Evolutionary conservation across 2,888 invertebrate genomes (phyloP), one percentile per base, ranked within the genome.

Genomic region (Pyrocoelia pectoralis): DNA sequence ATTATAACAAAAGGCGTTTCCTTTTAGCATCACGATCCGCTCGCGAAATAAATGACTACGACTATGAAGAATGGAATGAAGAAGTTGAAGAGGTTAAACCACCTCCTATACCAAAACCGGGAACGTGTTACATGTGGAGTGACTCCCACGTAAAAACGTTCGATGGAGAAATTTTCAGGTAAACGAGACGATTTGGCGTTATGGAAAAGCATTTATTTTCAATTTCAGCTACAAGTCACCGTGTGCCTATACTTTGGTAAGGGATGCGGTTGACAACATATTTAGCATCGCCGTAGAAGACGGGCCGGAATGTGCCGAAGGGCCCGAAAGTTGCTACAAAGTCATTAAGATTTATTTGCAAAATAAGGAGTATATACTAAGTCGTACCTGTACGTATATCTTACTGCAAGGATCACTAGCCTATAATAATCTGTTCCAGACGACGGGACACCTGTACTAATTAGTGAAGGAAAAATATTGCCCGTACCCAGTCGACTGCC

Each of bases 61-160:
- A 43, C 13, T 49, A 14, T 24, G 24, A 49, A 12, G 49, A 49
- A 15, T n/a, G n/a, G n/a, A n/a, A n/a, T n/a, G n/a, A n/a, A 2
- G 49, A 15, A 6, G 4, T n/a, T 29, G 48, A 38, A n/a, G 24
- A 24, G n/a, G 43, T 6, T 1, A 43, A 43, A 15, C 12, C 41
- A 14, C 14, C 41, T 8, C 1, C n/a, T 2, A 73, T 73, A 8
- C 89, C 90, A 0, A 86, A 85, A 70, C 86, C 89, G 0, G 90
- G 91, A 0, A 84, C 86, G 9, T 95, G 95, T 73, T 86, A 90
- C 56, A 88, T 89, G 1, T 95, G 95, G 95, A 89, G 89, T 17
- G 91, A 91, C 18, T 84, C 86, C 12, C 94, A 94, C 79, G 89
- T 90, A 72, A 92, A 93, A 79, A 94, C 94, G 0, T 95, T 95